Percentiles rank a stretch among this genome's conserved stretches.
Evolutionary conservation across 2,113 vertebrate species (phyloP).

Genomic region (Stegastes partitus): DNA sequence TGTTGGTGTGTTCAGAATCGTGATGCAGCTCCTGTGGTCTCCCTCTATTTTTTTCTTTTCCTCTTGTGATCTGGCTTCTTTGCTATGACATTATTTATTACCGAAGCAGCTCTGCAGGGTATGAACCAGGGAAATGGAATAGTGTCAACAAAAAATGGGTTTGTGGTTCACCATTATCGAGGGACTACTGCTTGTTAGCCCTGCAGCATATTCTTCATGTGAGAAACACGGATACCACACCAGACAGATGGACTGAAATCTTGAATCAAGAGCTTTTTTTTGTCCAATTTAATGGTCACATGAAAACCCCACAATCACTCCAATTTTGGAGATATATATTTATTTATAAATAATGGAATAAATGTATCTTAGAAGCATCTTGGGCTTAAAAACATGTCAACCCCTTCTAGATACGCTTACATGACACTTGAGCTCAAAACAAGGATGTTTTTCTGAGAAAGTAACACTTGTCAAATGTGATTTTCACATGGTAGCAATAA

Average conservation of each 20-base stretch:
- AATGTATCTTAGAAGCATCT: not conserved
- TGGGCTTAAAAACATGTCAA: not conserved
- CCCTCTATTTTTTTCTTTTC: not conserved
- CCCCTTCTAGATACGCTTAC: not conserved
- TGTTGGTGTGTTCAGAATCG: not conserved
- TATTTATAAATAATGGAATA: slow-evolving; percentile 11
- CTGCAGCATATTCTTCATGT: slow-evolving; percentile 41
- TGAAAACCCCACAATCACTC: not conserved
- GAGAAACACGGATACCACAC: slow-evolving; percentile 26
- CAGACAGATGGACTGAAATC: slow-evolving; percentile 44
- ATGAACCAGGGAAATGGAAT: slow-evolving; percentile 58
- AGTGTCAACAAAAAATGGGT: slow-evolving; percentile 75
- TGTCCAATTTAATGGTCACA: not conserved
- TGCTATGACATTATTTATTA: slow-evolving; percentile 67
- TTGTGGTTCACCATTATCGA: slow-evolving; percentile 71
- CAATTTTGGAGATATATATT: not conserved
- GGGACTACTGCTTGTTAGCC: slow-evolving; percentile 56
- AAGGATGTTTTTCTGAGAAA: not conserved
- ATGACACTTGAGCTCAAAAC: not conserved
- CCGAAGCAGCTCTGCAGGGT: slow-evolving; percentile 61
- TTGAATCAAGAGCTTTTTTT: slow-evolving; percentile 10
- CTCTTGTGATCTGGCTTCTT: slow-evolving; percentile 44
- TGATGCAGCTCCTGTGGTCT: not conserved
- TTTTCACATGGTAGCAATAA: not conserved
- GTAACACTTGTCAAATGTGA: not conserved